Evolutionary conservation across 1,140 invertebrate species (phyloP).

Genomic region (Berghia stephanieae): DNA sequence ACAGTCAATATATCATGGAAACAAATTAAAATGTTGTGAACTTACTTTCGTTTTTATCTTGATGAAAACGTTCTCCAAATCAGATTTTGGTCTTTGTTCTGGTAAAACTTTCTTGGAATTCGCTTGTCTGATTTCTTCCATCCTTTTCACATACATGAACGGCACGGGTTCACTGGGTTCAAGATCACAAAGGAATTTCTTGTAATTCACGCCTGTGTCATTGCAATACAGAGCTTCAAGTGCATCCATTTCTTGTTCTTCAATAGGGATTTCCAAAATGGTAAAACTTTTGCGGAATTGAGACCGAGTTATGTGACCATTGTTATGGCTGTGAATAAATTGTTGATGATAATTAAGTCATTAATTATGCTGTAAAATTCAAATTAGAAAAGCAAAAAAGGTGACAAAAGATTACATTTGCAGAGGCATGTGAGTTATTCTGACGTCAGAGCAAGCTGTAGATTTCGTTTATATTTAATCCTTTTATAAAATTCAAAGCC

Average conservation of each 20-base stretch:
- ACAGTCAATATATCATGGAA: not conserved
- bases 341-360: too few species aligned
- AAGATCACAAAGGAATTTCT: conserved; percentile 58
- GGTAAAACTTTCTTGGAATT: conserved; percentile 52
- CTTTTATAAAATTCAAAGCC: too few species aligned
- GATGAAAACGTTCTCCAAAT: conserved; percentile 59
- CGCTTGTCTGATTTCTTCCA: conserved; percentile 56
- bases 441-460: too few species aligned
- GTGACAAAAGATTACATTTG: too few species aligned
- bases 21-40: not conserved
- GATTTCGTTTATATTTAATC: too few species aligned
- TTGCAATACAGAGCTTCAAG: conserved; percentile 63
- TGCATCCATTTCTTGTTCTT: conserved; percentile 55
- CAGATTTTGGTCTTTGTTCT: conserved; percentile 49
- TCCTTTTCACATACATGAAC: conserved; percentile 59
- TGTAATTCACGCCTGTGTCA: conserved; percentile 65
- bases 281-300: conserved; percentile 66
- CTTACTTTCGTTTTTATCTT: conserved; percentile 66
- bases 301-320: conserved; percentile 60
- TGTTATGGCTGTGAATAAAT: conserved; percentile 60
- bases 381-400: too few species aligned
- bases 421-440: too few species aligned
- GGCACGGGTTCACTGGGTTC: conserved; percentile 48
- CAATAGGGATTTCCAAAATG: conserved; percentile 60
- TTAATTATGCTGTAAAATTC: too few species aligned